Evolutionary conservation across 2,888 invertebrate genomes (phyloP).

Genomic region (Protodeltote pygarga): DNA sequence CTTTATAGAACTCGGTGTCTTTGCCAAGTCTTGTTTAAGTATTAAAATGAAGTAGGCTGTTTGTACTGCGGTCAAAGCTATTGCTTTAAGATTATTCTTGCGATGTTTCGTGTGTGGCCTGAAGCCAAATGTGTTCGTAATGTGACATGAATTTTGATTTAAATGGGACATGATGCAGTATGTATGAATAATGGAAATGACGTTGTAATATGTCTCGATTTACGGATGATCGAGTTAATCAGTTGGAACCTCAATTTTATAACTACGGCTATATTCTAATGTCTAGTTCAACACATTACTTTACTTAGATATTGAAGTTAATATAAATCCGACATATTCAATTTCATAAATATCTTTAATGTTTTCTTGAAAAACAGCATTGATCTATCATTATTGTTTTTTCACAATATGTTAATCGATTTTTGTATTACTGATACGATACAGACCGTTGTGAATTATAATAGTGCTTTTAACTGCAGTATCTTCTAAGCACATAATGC

Average conservation of each 20-base stretch:
- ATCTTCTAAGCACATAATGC: constrained; percentile 23
- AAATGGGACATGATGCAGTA: too few species aligned
- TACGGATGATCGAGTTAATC: too few species aligned
- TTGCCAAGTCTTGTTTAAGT: constrained; percentile 39
- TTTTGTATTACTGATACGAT: constrained; percentile 3
- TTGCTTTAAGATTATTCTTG: constrained; percentile 8
- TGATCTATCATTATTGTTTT: not conserved
- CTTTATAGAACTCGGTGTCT: constrained; percentile 1
- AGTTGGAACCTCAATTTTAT: too few species aligned
- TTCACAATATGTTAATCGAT: constrained; percentile 12
- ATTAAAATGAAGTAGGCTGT: constrained; percentile 31
- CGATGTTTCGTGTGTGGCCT: constrained; percentile 15
- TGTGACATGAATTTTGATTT: constrained; percentile 2
- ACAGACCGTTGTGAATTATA: constrained; percentile 13
- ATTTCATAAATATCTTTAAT: not conserved
- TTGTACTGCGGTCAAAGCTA: constrained; percentile 15
- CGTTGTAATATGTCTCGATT: too few species aligned
- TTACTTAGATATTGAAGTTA: too few species aligned
- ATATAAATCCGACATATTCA: too few species aligned
- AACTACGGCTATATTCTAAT: too few species aligned
- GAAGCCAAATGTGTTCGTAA: constrained; percentile 20
- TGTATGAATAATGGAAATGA: too few species aligned
- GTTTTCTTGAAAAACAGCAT: not conserved
- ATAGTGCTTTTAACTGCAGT: constrained; percentile 24
- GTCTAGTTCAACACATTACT: too few species aligned